Evolutionary conservation across 2,113 vertebrate genomes (phyloP).

Genomic region (Hiodon tergisus): DNA sequence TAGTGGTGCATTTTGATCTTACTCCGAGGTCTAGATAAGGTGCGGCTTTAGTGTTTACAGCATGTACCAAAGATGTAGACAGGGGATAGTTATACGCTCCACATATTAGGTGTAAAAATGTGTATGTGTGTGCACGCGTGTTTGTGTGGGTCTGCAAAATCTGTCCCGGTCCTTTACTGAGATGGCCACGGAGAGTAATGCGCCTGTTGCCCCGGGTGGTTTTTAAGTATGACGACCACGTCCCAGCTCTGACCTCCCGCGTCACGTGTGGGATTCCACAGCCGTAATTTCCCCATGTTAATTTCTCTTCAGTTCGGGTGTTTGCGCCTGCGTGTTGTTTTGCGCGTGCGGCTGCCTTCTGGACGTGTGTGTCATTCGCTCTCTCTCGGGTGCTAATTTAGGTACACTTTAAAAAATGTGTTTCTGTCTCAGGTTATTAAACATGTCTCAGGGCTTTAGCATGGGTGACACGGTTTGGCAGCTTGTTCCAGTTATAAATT

Average conservation of each 20-base stretch:
- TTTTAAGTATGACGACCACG: no score
- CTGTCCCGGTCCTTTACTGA: no score
- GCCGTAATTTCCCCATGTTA: not conserved
- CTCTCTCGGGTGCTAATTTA: slow-evolving; percentile 44
- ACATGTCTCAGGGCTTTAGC: slow-evolving; percentile 38
- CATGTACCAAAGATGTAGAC: no score
- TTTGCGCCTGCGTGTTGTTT: not conserved
- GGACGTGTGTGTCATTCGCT: slow-evolving; percentile 24
- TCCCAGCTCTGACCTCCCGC: no score
- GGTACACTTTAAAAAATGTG: slow-evolving; percentile 36
- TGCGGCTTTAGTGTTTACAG: no score
- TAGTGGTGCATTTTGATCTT: no score
- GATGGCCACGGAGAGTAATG: no score
- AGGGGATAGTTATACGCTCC: no score
- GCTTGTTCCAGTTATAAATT: slow-evolving; percentile 48
- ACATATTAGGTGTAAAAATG: not conserved
- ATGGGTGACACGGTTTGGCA: slow-evolving; percentile 44
- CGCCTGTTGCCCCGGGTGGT: no score
- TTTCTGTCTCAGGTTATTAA: slow-evolving; percentile 38
- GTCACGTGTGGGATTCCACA: no score
- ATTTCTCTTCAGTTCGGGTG: not conserved
- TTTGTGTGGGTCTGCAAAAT: not conserved
- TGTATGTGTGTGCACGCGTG: not conserved
- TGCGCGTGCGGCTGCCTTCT: slow-evolving; percentile 20
- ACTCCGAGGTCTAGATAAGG: no score